phyloP scores from a whole-genome alignment of 1,140 invertebrate species.

The Drosophila arizonae region DNA sequence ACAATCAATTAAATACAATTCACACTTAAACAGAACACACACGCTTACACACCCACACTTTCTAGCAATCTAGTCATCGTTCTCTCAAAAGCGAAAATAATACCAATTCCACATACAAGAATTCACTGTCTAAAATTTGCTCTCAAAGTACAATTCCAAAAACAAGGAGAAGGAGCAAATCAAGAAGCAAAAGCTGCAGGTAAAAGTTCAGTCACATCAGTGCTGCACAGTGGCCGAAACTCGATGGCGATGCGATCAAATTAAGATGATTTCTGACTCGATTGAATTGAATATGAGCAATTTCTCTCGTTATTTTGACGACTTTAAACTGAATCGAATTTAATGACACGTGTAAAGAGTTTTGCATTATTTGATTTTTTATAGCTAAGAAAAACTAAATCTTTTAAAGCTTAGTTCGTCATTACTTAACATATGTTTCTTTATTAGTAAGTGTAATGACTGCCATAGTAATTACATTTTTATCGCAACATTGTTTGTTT shows the following conservation, averaged over 20 bases:
- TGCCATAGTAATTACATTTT: slow-evolving; percentile 7
- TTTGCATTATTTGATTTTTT: background rate
- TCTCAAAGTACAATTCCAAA: slow-evolving; percentile 54
- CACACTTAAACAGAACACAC: slow-evolving; percentile 31
- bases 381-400: background rate
- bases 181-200: slow-evolving; percentile 58
- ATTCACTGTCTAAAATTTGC: slow-evolving; percentile 71
- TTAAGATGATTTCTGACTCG: background rate
- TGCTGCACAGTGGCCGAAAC: slow-evolving; percentile 36
- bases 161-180: slow-evolving; percentile 47
- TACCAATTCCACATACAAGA: slow-evolving; percentile 52
- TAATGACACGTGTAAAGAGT: background rate
- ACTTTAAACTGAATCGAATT: no score
- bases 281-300: no score
- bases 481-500: slow-evolving; percentile 32
- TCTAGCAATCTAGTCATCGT: slow-evolving; percentile 72
- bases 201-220: slow-evolving; percentile 58
- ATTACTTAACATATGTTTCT: background rate
- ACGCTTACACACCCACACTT: slow-evolving; percentile 42
- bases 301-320: no score
- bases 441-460: background rate
- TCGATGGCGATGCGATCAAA: slow-evolving; percentile 26
- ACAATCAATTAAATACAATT: slow-evolving; percentile 45
- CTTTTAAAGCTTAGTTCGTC: background rate
- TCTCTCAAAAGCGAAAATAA: slow-evolving; percentile 51